phyloP scores from a whole-genome alignment of 2,113 vertebrate species.

The Grantiella picta region DNA sequence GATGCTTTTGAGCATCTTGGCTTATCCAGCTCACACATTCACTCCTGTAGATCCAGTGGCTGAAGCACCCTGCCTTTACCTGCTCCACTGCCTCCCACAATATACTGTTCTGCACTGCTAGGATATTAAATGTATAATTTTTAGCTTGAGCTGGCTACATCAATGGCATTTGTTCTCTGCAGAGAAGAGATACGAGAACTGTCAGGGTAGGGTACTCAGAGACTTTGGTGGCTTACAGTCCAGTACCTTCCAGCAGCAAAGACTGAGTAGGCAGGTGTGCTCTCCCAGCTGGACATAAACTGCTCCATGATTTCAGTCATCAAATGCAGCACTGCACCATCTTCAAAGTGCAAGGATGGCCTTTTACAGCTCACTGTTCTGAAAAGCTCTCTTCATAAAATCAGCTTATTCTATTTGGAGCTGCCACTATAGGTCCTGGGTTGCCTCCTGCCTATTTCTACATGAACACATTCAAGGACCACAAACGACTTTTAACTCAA shows the following conservation, averaged over 20 bases:
- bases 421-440: not conserved
- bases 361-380: not conserved
- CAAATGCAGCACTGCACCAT: not conserved
- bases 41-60: not conserved
- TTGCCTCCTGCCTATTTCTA: not conserved
- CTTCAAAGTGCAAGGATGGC: not conserved
- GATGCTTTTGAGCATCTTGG: not conserved
- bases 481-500: not conserved
- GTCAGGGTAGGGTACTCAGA: not conserved
- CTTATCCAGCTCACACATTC: not conserved
- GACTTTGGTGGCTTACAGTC: not conserved
- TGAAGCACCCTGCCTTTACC: not conserved
- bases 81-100: not conserved
- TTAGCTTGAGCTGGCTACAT: not conserved
- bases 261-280: not conserved
- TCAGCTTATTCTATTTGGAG: not conserved
- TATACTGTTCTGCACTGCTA: not conserved
- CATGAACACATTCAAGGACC: rapidly evolving
- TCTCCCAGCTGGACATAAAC: not conserved
- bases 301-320: not conserved
- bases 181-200: not conserved
- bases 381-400: not conserved
- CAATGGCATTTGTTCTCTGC: not conserved
- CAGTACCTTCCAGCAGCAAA: not conserved
- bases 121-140: not conserved